These are phyloP conservation scores for Takifugu flavidus DNA, from an alignment of 2,113 vertebrate genomes.

Conservation along the genomic window DNA sequence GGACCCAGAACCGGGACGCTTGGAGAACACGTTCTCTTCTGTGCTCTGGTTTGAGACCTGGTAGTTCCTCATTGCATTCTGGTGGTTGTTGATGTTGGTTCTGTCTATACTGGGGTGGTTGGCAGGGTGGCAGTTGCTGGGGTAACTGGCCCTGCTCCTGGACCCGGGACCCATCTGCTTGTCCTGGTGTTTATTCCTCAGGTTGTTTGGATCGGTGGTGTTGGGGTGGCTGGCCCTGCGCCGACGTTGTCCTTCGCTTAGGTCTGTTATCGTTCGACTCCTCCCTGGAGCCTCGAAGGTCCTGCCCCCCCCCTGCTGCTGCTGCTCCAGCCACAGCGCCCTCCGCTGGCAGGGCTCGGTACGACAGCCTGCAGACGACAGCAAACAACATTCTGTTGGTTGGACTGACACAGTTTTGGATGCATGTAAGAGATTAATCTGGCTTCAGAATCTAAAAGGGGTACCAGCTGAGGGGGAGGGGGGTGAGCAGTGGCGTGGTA, in stretches of 20 bases:
- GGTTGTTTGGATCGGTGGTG: slow-evolving; percentile 3
- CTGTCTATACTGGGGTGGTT: slow-evolving; percentile 45
- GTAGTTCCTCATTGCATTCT: slow-evolving; percentile 23
- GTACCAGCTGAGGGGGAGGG: slow-evolving; percentile 39
- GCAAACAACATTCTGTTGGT: background rate
- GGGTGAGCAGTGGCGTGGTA: slow-evolving; percentile 45
- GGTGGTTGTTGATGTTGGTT: slow-evolving; percentile 32
- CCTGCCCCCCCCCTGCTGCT: slow-evolving; percentile 35
- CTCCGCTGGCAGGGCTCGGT: slow-evolving; percentile 71
- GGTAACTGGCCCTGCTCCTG: slow-evolving; percentile 56
- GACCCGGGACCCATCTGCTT: slow-evolving; percentile 32
- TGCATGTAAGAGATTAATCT: too few relatives aligned
- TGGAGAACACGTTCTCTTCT: slow-evolving; percentile 48
- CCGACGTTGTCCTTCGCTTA: slow-evolving; percentile 39
- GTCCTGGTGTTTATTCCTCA: slow-evolving; percentile 10
- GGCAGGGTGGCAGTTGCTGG: slow-evolving; percentile 43
- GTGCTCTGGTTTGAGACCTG: slow-evolving; percentile 20
- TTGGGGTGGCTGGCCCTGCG: slow-evolving; percentile 68
- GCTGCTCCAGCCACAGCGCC: slow-evolving; percentile 63
- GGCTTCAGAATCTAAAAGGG: too few relatives aligned
- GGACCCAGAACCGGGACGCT: slow-evolving; percentile 56
- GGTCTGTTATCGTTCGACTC: slow-evolving; percentile 57
- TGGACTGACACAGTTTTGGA: background rate
- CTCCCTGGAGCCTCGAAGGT: slow-evolving; percentile 43
- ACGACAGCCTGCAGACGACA: slow-evolving; percentile 52